Percentiles rank a stretch among this genome's conserved stretches.
These are phyloP conservation scores for Eurois occulta DNA, from an alignment of 2,888 invertebrate genomes.

Conservation along the genomic window DNA sequence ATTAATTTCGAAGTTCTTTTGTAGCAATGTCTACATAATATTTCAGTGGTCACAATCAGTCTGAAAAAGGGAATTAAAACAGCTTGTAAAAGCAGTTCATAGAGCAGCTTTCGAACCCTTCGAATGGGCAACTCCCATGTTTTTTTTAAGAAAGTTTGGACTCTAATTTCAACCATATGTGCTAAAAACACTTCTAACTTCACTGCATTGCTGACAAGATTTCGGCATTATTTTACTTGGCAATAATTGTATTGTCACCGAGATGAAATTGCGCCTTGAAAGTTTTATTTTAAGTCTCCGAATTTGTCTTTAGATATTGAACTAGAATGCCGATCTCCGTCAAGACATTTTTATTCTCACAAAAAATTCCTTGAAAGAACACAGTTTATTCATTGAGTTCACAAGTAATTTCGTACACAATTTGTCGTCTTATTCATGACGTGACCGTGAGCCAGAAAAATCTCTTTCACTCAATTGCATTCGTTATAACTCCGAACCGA, in stretches of 20 bases:
- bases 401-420: background rate
- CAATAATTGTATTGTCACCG: background rate
- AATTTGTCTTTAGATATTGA: background rate
- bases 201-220: background rate
- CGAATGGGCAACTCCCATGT: background rate
- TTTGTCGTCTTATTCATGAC: slow-evolving; percentile 13
- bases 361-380: background rate
- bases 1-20: too few species aligned
- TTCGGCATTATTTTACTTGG: background rate
- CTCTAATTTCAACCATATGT: background rate
- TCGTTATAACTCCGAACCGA: slow-evolving; percentile 12
- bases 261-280: too few species aligned
- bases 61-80: too few species aligned
- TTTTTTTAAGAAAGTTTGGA: background rate
- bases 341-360: background rate
- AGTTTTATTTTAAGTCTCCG: background rate
- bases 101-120: background rate
- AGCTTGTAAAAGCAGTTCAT: background rate
- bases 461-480: slow-evolving; percentile 38
- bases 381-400: background rate
- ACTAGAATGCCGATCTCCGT: background rate
- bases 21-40: too few species aligned
- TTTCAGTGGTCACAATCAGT: too few species aligned
- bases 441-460: slow-evolving; percentile 18
- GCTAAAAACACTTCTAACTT: background rate